Base-by-base conservation (phyloP, 2,797 vertebrate genomes). In the Chelmon rostratus region DNA sequence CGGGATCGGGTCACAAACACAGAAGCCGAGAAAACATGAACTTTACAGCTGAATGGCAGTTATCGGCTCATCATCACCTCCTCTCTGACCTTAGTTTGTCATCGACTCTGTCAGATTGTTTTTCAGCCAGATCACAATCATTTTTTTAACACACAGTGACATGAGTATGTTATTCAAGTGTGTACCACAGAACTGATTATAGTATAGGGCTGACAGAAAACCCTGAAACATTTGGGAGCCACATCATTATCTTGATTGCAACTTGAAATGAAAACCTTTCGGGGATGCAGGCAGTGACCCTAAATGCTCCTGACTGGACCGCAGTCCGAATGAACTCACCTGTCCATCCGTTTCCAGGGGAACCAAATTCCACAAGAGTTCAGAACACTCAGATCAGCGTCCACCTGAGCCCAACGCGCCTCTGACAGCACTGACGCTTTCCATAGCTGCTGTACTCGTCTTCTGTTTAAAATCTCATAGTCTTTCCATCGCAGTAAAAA, bases 311-410 rank as follows among this genome's bases (percentile, higher is more conserved):
- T 25, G 18, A 68, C 5, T 66, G 40, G 42, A 40, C 21, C 10
- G 0, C n/a, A 23, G 4, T 66, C n/a, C 31, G 65, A 59, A 52
- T 65, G 2, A 82, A 91, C 92, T 92, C 86, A 94, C 92, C 93
- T 90, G 80, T 78, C 72, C 44, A 68, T 83, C 58, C 1, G 82
- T 81, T 83, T 85, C 83, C 75, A 84, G 9, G 68, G 68, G 44
- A 88, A 81, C 69, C 31, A 37, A 89, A 84, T 71, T 78, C 80
- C 74, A 65, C 59, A 74, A 59, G 44, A 62, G 70, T 66, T 89
- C 71, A 84, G 69, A 84, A 50, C 33, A 77, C 87, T 89, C 85
- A 77, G 68, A 79, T 90, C 86, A 91, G 83, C 33, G 73, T 90
- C 89, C 87, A 92, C 89, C 88, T 90, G 89, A 91, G 77, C 71